Base-by-base conservation (phyloP, 2,113 vertebrate species). In the Anthoscopus minutus region DNA sequence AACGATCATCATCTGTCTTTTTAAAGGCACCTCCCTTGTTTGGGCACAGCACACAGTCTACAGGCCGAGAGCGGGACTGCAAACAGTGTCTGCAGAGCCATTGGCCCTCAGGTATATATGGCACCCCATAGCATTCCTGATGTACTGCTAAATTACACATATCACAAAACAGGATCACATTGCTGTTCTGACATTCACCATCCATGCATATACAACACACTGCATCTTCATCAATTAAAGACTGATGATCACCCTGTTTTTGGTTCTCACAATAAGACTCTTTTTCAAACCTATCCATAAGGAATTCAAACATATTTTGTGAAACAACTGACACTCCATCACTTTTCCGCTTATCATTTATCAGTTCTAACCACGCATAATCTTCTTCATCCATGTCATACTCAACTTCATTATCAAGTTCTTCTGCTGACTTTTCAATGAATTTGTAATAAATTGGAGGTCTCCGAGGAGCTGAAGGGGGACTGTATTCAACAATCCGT, bases 311-410 rank as follows among this genome's bases (percentile, higher is more conserved):
- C 89, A 99, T 99, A 15, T 98, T 99, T 93, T 99, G 98, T 4
- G 99, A 99, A 50, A 99, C 99, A 13, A 98, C 98, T 15, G 99
- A 98, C 66, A 99, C 98, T 3, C 99, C 99, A 79, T 99, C 99
- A 1, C 98, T 98, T 74, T 97, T 98, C 23, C 99, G 97, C 86
- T 98, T 99, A 84, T 99, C 99, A 2, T 99, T 99, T 84, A 99
- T 98, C 50, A 99, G 97, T 93, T 99, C 99, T 93, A 99, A 97
- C 99, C 99, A 99, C 0, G 99, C 99, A 3, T 99, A 99, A 95
- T 99, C 99, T 93, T 99, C 99, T 94, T 99, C 99, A 10, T 99
- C 99, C 99, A 99, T 99, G 97, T 99, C 99, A 12, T 99, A 99
- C 72, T 99, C 99, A 3, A 99, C 99, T 94, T 99, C 99, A 2